Evolutionary conservation across 2,113 vertebrate genomes (phyloP).

Genomic region (Pelvicachromis taeniatus): DNA sequence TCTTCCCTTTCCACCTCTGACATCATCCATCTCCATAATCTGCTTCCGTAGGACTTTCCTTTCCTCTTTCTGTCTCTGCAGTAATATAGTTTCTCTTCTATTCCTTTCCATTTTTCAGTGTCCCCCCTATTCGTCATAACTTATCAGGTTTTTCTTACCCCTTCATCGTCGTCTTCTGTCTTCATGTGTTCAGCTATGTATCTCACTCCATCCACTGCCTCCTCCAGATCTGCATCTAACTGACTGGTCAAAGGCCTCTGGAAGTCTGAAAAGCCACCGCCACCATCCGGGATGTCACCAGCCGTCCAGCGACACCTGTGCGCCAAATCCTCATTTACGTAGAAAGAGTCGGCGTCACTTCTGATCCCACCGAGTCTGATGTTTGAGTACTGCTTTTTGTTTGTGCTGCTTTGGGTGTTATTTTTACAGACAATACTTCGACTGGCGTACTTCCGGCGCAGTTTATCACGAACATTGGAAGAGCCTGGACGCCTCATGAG

Average conservation of each 20-base stretch:
- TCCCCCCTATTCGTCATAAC: neutral
- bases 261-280: constrained; percentile 49
- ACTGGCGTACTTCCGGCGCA: constrained; percentile 48
- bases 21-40: neutral
- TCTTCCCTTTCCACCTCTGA: neutral
- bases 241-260: constrained; percentile 45
- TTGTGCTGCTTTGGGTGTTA: neutral
- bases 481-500: constrained; percentile 75
- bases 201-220: constrained; percentile 74
- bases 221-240: constrained; percentile 68
- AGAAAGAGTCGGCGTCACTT: constrained; percentile 54
- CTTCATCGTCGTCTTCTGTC: constrained; percentile 75
- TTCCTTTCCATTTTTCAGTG: neutral
- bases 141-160: constrained; percentile 55
- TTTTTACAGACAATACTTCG: neutral
- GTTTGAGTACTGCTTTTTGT: constrained; percentile 34
- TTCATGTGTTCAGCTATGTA: constrained; percentile 78
- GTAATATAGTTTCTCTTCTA: neutral
- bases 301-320: constrained; percentile 62
- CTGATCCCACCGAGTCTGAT: constrained; percentile 35
- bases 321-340: constrained; percentile 60
- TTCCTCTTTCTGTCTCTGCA: neutral
- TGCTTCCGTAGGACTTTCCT: neutral
- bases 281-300: constrained; percentile 54
- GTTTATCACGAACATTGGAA: constrained; percentile 43